A percentile compares a stretch with the other conserved stretches of the same genome.
Conservation (phyloP, 2,113 vertebrate genomes). For the Myxocyprinus asiaticus region DNA sequence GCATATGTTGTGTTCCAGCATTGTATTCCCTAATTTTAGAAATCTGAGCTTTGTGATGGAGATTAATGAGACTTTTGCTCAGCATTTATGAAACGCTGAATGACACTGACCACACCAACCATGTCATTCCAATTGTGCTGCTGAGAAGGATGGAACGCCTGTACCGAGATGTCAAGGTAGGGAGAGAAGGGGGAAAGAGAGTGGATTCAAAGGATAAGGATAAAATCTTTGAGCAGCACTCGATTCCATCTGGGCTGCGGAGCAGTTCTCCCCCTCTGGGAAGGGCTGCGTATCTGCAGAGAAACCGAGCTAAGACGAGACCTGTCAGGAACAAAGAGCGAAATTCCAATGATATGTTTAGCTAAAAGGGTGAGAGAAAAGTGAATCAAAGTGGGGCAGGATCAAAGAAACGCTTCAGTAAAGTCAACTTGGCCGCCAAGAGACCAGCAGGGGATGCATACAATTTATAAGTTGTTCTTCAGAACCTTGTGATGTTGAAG, state of each 20-base stretch:
- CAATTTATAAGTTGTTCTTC: conserved; percentile 76
- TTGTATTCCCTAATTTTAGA: not conserved
- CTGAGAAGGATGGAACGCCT: conserved; percentile 25
- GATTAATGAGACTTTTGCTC: not conserved
- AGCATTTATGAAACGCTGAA: conserved; percentile 10
- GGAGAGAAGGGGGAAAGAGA: conserved; percentile 48
- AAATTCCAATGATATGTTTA: conserved; percentile 83
- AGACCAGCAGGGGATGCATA: conserved; percentile 82
- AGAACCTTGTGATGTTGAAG: conserved; percentile 71
- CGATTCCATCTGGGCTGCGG: conserved; percentile 53
- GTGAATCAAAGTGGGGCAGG: conserved; percentile 79
- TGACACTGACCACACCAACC: conserved; percentile 36
- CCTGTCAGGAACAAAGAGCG: conserved; percentile 83
- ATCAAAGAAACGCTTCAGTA: conserved; percentile 80
- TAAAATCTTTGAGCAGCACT: conserved; percentile 69
- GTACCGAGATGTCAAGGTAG: conserved; percentile 47
- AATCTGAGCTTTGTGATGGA: conserved; percentile 15
- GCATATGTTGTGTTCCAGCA: not conserved
- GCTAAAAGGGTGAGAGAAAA: conserved; percentile 81
- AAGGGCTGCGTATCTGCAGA: conserved; percentile 74
- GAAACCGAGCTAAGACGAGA: conserved; percentile 78
- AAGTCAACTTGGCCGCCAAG: conserved; percentile 80
- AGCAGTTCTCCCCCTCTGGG: conserved; percentile 76
- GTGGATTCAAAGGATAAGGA: conserved; percentile 62
- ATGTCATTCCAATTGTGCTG: conserved; percentile 8